phyloP scores from a whole-genome alignment of 2,113 vertebrate genomes.

The Chamaea fasciata region DNA sequence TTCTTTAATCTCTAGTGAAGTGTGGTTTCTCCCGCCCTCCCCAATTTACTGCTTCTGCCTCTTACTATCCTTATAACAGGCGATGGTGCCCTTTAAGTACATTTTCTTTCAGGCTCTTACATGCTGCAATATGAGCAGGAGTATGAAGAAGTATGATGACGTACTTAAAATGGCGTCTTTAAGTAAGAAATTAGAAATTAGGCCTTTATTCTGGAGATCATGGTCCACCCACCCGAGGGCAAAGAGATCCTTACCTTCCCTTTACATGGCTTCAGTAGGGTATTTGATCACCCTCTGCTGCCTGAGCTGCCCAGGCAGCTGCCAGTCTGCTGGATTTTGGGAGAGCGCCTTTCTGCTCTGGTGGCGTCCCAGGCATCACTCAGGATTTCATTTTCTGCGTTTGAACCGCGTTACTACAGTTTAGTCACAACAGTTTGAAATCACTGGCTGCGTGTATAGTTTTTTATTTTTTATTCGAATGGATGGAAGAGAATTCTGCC shows the following conservation, averaged over 20 bases:
- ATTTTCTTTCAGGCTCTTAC: not conserved
- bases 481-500: slow-evolving; percentile 25
- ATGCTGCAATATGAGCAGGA: not conserved
- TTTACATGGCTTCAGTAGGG: not conserved
- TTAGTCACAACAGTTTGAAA: not conserved
- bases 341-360: not conserved
- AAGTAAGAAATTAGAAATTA: not conserved
- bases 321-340: not conserved
- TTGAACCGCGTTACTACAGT: not conserved
- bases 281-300: slow-evolving; percentile 20
- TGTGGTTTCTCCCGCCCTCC: not conserved
- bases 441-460: not conserved
- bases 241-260: not conserved
- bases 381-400: not conserved
- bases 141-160: not conserved
- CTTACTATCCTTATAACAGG: not conserved
- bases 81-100: not conserved
- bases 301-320: not conserved
- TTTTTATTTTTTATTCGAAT: not conserved
- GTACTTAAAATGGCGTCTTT: not conserved
- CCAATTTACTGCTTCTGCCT: not conserved
- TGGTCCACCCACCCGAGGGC: not conserved
- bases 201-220: not conserved
- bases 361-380: not conserved
- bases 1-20: slow-evolving; percentile 28